Evolutionary conservation across 2,113 vertebrate genomes (phyloP), one percentile per base, ranked within the genome.

Genomic region (Ailurus styani): DNA sequence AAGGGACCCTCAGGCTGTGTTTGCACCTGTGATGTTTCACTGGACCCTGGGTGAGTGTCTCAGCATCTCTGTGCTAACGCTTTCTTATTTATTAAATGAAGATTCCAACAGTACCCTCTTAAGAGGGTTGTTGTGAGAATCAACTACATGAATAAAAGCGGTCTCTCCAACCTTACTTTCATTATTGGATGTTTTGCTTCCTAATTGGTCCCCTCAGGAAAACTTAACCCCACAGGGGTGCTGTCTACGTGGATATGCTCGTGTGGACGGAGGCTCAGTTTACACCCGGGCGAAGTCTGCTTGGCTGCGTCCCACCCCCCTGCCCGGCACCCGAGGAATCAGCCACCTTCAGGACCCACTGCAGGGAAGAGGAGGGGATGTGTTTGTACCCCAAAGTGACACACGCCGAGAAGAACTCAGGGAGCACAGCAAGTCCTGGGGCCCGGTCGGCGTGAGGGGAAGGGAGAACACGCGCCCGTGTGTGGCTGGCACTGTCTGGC

Each of bases 401-500:
- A 1, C 72, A n/a, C 0, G 1, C 47, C 40, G 27, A 29, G 50
- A 37, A 66, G 54, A 55, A n/a, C 31, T 42, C 29, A 5, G 25
- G 23, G 34, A 31, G 40, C 45, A 94, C 45, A 29, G 55, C 55
- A 21, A 12, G 55, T 47, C 55, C n/a, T 3, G 0, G 6, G 42
- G 14, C 47, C 17, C 21, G 23, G 60, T 4, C 2, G 0, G 78
- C 2, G 17, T 10, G 11, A 75, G 54, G 72, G 21, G 23, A 72
- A 9, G 0, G 31, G 62, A 34, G 23, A 18, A n/a, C 1, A 1
- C 18, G 42, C 27, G 0, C 0, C 0, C 6, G 40, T n/a, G 34
- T n/a, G 2, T 31, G 18, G 29, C 50, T 4, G 27, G 6, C 6
- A 57, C 10, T 55, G 47, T 62, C 47, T n/a, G 34, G 29, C 29